Conservation (phyloP, 2,113 vertebrate genomes). For the Noturus placidus region DNA sequence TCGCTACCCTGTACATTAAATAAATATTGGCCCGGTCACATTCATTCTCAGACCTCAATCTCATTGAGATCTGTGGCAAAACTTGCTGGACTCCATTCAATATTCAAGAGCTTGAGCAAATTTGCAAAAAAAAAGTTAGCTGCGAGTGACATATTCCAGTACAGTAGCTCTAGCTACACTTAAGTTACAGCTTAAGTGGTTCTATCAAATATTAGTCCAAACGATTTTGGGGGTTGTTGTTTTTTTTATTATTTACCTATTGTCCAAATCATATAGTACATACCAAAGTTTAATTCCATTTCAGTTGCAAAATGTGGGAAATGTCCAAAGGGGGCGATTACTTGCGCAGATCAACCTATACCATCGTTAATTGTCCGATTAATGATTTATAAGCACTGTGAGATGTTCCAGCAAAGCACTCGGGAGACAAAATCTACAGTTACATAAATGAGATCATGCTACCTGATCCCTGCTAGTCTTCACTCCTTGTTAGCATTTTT, state of each 20-base stretch:
- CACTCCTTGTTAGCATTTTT: neutral
- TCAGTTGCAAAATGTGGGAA: neutral
- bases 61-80: no score
- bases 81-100: no score
- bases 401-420: neutral
- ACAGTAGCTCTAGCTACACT: neutral
- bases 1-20: conserved; percentile 73
- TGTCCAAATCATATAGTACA: neutral
- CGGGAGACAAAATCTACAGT: neutral
- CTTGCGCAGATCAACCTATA: neutral
- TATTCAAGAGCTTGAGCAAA: neutral
- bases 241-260: neutral
- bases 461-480: neutral
- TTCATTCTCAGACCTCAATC: no score
- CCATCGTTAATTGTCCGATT: neutral
- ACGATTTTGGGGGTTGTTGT: neutral
- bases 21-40: neutral
- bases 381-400: neutral
- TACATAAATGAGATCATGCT: neutral
- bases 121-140: no score
- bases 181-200: neutral
- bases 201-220: neutral
- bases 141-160: neutral
- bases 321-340: neutral
- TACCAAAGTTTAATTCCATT: neutral